Evolutionary conservation across 2,797 vertebrate species (phyloP).

Genomic region (Holocentrus rufus): DNA sequence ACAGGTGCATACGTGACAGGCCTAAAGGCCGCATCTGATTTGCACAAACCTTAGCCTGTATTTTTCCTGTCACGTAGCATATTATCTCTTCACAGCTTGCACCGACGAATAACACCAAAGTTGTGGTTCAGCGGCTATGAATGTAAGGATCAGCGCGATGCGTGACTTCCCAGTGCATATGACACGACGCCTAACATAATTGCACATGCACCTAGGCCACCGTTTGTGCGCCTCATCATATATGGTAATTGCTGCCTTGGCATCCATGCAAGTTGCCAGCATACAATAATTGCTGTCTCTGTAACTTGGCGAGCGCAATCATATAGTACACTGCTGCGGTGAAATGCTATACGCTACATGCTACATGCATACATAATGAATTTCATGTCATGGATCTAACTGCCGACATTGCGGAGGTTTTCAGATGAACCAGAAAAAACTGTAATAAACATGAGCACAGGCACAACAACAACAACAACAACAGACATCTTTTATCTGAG

Average conservation of each 20-base stretch:
- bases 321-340: background rate
- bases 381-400: no score
- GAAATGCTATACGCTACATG: background rate
- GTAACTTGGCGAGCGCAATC: slow-evolving; percentile 10
- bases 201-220: slow-evolving; percentile 34
- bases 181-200: slow-evolving; percentile 40
- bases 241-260: slow-evolving; percentile 51
- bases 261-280: slow-evolving; percentile 24
- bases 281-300: slow-evolving; percentile 20
- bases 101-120: background rate
- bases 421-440: background rate
- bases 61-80: slow-evolving; percentile 57
- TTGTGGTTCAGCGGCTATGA: slow-evolving; percentile 34
- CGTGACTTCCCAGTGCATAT: slow-evolving; percentile 15
- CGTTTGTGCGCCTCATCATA: slow-evolving; percentile 31
- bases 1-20: slow-evolving; percentile 43
- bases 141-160: slow-evolving; percentile 17
- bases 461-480: no score
- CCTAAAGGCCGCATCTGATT: slow-evolving; percentile 57
- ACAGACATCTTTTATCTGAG: background rate
- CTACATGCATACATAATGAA: background rate
- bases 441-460: background rate
- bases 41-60: slow-evolving; percentile 25
- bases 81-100: slow-evolving; percentile 16
- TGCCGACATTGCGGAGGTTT: no score